A percentile compares a stretch with the other conserved stretches of the same genome.
phyloP scores from a whole-genome alignment of 35 echinoderm and acorn worm genomes.

The Eucidaris tribuloides region DNA sequence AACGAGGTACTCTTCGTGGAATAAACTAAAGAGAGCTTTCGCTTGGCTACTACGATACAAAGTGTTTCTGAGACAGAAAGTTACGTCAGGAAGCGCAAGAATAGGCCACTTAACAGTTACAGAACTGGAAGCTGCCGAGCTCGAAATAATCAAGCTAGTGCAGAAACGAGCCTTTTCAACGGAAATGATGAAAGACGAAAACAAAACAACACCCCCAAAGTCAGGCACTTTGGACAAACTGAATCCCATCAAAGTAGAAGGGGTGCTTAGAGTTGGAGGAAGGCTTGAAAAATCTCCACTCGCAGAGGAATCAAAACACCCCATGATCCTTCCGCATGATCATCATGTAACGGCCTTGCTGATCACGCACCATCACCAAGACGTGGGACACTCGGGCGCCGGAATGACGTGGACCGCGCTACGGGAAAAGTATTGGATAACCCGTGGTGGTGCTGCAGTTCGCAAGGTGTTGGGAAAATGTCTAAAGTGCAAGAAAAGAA shows the following conservation, averaged over 20 bases:
- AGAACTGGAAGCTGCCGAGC: slow-evolving; percentile 25
- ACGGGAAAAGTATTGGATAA: slow-evolving; percentile 46
- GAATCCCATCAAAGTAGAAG: slow-evolving; percentile 35
- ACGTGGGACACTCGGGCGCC: slow-evolving; percentile 25
- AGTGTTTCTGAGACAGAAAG: background rate
- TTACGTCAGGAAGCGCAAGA: too few species aligned
- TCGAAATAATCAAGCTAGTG: background rate
- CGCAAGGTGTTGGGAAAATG: slow-evolving; percentile 41
- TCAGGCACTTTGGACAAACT: slow-evolving; percentile 16
- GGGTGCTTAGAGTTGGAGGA: slow-evolving; percentile 36
- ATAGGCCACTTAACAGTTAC: background rate
- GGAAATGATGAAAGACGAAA: background rate
- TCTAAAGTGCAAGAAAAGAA: slow-evolving; percentile 36
- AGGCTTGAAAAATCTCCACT: slow-evolving; percentile 20
- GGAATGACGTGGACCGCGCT: slow-evolving; percentile 45
- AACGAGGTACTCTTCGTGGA: slow-evolving; percentile 40
- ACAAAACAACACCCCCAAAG: too few species aligned
- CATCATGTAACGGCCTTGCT: slow-evolving; percentile 32
- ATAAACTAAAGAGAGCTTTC: slow-evolving; percentile 24
- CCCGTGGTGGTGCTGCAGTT: slow-evolving; percentile 25
- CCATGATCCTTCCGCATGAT: slow-evolving; percentile 35
- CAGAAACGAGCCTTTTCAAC: background rate
- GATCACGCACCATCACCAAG: background rate
- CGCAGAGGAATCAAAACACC: slow-evolving; percentile 34
- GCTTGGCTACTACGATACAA: slow-evolving; percentile 35